A percentile compares a stretch with the other conserved stretches of the same genome.
Evolutionary conservation across 2,113 vertebrate species (phyloP).

Genomic region (Corythoichthys intestinalis): DNA sequence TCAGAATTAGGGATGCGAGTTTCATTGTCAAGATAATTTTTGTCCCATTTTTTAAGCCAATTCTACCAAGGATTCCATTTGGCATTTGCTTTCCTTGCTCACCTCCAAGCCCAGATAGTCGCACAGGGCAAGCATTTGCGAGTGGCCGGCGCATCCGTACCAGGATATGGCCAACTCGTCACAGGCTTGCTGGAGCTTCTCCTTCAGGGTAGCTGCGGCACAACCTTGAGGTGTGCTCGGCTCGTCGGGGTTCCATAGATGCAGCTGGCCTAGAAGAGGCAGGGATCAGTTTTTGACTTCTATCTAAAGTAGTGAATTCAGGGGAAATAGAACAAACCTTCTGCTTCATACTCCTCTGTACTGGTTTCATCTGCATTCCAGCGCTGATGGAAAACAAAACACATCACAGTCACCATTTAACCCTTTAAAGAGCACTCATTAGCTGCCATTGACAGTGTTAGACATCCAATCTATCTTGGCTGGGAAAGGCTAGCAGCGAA

Average conservation of each 20-base stretch:
- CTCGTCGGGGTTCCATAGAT: constrained; percentile 95
- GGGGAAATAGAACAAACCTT: constrained; percentile 72
- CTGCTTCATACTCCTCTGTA: constrained; percentile 90
- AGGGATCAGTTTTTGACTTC: neutral
- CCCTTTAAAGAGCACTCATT: too few species aligned
- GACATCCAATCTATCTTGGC: too few species aligned
- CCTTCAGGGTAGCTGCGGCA: constrained; percentile 69
- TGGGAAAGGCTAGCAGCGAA: too few species aligned
- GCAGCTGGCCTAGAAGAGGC: constrained; percentile 79
- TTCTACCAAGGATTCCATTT: too few species aligned
- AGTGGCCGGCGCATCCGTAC: constrained; percentile 74
- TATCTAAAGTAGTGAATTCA: neutral
- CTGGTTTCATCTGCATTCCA: constrained; percentile 73
- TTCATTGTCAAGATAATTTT: neutral
- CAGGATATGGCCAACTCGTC: constrained; percentile 78
- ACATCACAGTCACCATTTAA: neutral
- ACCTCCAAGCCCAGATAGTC: constrained; percentile 78
- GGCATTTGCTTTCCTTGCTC: neutral
- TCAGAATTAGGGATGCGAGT: neutral
- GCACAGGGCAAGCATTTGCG: constrained; percentile 80
- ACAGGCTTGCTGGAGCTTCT: constrained; percentile 80
- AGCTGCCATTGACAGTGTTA: too few species aligned
- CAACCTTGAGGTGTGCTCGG: constrained; percentile 72
- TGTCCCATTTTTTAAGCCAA: neutral
- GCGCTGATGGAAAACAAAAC: constrained; percentile 64